A percentile compares a stretch with the other conserved stretches of the same genome.
Evolutionary conservation across 1,140 invertebrate species (phyloP).

Genomic region (Himalopsyche phryganea): DNA sequence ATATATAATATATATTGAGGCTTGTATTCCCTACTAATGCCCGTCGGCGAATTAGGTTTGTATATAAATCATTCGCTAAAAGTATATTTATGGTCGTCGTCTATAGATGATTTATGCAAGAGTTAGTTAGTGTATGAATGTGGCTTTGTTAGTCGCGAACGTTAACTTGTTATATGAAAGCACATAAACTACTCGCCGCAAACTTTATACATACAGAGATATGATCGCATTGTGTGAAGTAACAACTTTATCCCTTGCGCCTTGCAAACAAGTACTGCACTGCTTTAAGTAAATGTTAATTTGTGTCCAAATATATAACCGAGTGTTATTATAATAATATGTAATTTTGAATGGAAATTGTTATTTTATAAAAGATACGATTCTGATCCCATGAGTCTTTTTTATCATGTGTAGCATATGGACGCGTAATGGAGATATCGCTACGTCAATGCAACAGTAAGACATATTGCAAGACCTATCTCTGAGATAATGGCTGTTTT

Average conservation of each 20-base stretch:
- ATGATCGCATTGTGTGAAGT: conserved; percentile 15
- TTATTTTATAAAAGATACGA: too few relatives aligned
- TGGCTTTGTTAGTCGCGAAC: not conserved
- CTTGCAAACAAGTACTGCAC: not conserved
- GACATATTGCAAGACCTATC: too few relatives aligned
- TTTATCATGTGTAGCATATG: too few relatives aligned
- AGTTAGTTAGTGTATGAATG: conserved; percentile 1
- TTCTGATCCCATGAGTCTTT: too few relatives aligned
- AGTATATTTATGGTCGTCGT: not conserved
- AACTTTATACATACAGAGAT: conserved; percentile 2
- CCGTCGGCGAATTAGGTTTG: too few relatives aligned
- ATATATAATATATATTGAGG: too few relatives aligned
- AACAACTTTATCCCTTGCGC: conserved; percentile 14
- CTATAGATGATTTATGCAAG: conserved; percentile 1
- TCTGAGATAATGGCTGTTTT: too few relatives aligned
- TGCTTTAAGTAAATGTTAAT: not conserved
- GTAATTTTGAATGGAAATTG: too few relatives aligned
- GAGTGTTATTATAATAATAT: too few relatives aligned
- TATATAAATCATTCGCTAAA: not conserved
- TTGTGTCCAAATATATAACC: not conserved
- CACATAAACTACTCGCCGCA: not conserved
- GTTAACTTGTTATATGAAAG: not conserved
- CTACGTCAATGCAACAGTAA: too few relatives aligned
- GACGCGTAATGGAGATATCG: too few relatives aligned
- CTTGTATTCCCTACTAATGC: too few relatives aligned